Conservation (phyloP, 2,888 invertebrate species). For the Acanthopleura granulata region DNA sequence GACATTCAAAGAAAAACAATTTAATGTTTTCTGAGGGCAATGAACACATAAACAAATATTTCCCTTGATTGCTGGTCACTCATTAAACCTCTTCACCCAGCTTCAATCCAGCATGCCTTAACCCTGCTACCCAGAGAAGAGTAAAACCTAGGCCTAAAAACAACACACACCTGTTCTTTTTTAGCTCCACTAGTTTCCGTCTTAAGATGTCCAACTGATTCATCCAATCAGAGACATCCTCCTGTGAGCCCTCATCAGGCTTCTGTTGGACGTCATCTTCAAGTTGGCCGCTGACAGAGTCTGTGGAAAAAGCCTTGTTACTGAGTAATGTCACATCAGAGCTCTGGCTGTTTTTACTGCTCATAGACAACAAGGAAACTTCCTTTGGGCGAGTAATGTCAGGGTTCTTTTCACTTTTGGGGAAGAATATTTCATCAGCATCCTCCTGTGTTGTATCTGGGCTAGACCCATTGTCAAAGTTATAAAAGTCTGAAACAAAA, state of each 20-base stretch:
- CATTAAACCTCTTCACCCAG: too few species aligned
- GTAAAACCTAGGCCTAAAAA: too few species aligned
- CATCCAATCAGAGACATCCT: not conserved
- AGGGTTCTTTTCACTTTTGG: not conserved
- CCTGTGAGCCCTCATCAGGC: not conserved
- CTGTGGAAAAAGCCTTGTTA: not conserved
- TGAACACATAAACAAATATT: too few species aligned
- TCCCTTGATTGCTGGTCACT: too few species aligned
- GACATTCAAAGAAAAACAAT: too few species aligned
- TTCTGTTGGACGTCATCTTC: not conserved
- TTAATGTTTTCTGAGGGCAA: too few species aligned
- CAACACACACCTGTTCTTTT: not conserved
- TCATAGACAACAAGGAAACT: not conserved
- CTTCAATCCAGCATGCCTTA: too few species aligned
- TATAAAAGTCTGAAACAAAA: conserved; percentile 6
- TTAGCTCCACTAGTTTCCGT: not conserved
- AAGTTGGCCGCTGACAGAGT: not conserved
- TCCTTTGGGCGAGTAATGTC: not conserved
- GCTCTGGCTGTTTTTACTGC: not conserved
- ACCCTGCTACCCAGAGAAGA: too few species aligned
- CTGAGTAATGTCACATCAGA: not conserved
- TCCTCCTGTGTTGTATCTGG: not conserved
- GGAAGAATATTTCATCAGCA: not conserved
- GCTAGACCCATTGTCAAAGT: not conserved
- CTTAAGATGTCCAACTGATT: not conserved